Percentiles rank a stretch among this genome's conserved stretches.
Evolutionary conservation across 2,797 vertebrate species (phyloP).

Genomic region (Garrulus glandarius): DNA sequence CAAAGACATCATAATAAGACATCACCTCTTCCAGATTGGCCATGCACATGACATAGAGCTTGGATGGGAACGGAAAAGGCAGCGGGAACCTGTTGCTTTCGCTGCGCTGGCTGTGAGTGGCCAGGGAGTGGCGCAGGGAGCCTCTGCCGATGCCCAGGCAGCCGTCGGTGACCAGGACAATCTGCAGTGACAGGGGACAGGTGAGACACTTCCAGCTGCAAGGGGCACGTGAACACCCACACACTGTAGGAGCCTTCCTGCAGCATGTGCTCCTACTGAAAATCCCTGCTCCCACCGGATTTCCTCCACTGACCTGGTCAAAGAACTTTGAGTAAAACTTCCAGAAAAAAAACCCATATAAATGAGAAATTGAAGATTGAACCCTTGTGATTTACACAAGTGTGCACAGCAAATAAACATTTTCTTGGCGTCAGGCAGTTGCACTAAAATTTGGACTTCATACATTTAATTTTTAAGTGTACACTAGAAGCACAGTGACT

Average conservation of each 20-base stretch:
- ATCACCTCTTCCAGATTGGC: constrained; percentile 94
- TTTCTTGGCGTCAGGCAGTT: neutral
- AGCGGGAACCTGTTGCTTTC: constrained; percentile 93
- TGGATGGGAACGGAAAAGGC: constrained; percentile 95
- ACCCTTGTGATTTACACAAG: neutral
- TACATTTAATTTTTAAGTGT: neutral
- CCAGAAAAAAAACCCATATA: neutral
- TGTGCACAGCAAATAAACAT: accelerated
- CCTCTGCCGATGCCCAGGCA: constrained; percentile 94
- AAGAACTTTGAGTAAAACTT: accelerated
- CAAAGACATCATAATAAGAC: neutral
- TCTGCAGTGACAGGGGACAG: constrained; percentile 66
- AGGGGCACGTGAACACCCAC: neutral
- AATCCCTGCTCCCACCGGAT: accelerated
- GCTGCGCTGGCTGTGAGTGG: constrained; percentile 83
- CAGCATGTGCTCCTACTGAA: accelerated
- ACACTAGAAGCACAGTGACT: neutral
- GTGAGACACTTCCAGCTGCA: neutral
- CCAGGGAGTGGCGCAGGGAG: constrained; percentile 90
- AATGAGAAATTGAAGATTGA: neutral
- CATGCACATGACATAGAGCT: constrained; percentile 95
- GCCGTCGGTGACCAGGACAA: constrained; percentile 95
- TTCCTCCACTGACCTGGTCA: neutral
- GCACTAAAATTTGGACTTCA: neutral
- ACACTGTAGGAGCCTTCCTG: neutral